Conservation (phyloP, 2,113 vertebrate species). For the Myotis lucifugus region DNA sequence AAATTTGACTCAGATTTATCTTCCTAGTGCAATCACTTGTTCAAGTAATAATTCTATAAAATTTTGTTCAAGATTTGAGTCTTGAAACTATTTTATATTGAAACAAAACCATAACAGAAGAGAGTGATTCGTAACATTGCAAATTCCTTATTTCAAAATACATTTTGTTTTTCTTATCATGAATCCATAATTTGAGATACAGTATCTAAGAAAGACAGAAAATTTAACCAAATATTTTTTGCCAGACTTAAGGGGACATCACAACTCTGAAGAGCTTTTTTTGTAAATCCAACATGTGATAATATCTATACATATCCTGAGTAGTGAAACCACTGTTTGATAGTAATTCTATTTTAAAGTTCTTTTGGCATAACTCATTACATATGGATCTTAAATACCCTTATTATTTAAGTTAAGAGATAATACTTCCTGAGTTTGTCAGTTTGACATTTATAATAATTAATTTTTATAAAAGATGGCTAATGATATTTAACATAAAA, state of each 20-base stretch:
- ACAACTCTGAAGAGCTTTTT: neutral
- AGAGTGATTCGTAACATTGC: neutral
- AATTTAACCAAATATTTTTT: neutral
- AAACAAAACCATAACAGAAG: neutral
- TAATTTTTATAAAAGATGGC: neutral
- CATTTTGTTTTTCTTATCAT: slow-evolving; percentile 10
- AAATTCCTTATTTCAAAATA: neutral
- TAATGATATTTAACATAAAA: neutral
- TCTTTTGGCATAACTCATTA: neutral
- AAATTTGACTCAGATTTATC: neutral
- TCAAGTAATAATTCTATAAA: neutral
- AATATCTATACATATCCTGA: neutral
- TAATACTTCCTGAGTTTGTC: neutral
- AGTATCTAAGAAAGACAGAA: neutral
- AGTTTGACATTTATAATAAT: neutral
- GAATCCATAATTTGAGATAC: neutral
- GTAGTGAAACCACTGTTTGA: neutral
- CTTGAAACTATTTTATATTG: neutral
- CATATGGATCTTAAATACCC: neutral
- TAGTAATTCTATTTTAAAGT: neutral
- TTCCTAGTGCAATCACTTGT: neutral
- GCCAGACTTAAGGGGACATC: neutral
- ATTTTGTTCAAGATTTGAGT: neutral
- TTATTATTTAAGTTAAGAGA: neutral
- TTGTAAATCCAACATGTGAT: neutral